Evolutionary conservation across 2,888 invertebrate species (phyloP), one percentile per base, ranked within the genome.

Genomic region (Sminthurinus aureus): DNA sequence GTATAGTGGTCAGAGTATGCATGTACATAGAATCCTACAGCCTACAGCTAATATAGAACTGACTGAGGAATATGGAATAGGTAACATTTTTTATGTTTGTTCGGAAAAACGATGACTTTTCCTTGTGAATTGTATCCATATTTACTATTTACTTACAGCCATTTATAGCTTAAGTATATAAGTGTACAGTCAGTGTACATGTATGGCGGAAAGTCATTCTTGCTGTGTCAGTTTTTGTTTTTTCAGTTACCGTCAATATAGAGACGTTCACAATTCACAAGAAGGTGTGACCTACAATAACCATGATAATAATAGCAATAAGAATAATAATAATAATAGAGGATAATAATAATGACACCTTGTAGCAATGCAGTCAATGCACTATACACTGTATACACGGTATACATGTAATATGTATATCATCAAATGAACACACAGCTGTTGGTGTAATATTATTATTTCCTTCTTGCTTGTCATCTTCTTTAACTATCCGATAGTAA

Each of bases 191-290:
- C n/a, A n/a, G n/a, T n/a, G n/a, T 38, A 38, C 38, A 4, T 38
- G 6, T 38, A 38, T 13, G 58, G 58, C 58, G 58, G 58, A 58
- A 58, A 58, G 2, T 15, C 58, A 18, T 58, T 58, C 58, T 58
- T 58, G 9, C 58, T 58, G 15, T 58, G 13, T 58, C 58, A 58
- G 18, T 58, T 58, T 18, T 58, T 58, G 2, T 18, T 58, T 18
- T 58, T 15, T 58, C 58, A 58, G 13, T 15, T 58, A 58, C 58
- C 58, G 18, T 18, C 13, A 18, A 58, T 58, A n/a, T 0, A 38
- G 75, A 75, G 51, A 80, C 38, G 38, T 38, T 38, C 38, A 80
- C 69, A 73, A 38, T 80, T 80, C 80, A 73, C 80, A 80, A 80
- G 22, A 73, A 71, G 26, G 73, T 80, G 73, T 80, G 80, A 80